Evolutionary conservation across 2,113 vertebrate species (phyloP).

Genomic region (Actenoides hombroni): DNA sequence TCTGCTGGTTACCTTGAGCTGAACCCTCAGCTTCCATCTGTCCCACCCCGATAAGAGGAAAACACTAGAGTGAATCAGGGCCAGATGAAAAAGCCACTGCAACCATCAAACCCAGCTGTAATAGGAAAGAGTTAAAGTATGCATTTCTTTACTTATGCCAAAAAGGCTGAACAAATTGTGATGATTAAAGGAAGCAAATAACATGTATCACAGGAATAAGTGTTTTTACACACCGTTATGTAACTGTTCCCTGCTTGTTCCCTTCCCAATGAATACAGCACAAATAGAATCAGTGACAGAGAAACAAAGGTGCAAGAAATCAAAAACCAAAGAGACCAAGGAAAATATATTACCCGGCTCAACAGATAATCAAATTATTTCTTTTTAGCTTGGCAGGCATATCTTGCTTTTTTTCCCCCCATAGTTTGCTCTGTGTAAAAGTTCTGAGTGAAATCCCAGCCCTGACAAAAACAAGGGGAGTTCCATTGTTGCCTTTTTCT

Average conservation of each 20-base stretch:
- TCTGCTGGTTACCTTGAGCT: constrained; percentile 47
- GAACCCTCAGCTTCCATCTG: constrained; percentile 66
- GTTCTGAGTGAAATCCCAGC: not conserved
- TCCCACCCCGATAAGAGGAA: constrained; percentile 50
- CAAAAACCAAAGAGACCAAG: not conserved
- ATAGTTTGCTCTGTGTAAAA: not conserved
- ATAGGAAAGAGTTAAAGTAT: not conserved
- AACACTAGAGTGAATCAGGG: constrained; percentile 26
- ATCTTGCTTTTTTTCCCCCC: not conserved
- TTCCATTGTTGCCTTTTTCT: not conserved
- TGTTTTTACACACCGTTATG: not conserved
- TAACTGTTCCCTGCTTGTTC: not conserved
- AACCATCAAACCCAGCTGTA: not conserved
- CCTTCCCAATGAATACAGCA: not conserved
- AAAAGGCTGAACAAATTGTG: not conserved
- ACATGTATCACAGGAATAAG: not conserved
- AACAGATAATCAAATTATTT: not conserved
- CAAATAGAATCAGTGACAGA: not conserved
- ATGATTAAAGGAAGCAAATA: constrained; percentile 16
- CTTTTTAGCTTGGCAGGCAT: not conserved
- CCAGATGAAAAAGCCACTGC: not conserved
- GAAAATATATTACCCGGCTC: not conserved
- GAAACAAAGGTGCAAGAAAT: not conserved
- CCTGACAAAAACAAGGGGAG: not conserved
- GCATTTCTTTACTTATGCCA: not conserved